Evolutionary conservation across 2,888 invertebrate species (phyloP), one percentile per base, ranked within the genome.

Genomic region (Ectropis crepuscularia): DNA sequence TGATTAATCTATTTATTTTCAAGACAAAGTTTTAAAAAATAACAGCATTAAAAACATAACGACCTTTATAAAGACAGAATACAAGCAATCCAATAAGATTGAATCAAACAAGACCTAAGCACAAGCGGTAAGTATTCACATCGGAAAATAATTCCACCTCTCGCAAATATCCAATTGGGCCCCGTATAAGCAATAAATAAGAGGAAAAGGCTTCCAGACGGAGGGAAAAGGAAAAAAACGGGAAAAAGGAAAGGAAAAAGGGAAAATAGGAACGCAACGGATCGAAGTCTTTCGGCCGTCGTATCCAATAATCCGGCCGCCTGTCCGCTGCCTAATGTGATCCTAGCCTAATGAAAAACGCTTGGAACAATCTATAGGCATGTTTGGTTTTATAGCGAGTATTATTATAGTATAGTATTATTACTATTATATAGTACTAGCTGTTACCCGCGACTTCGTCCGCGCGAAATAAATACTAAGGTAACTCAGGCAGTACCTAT

Each of bases 121-220:
- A 53, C 9, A 16, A 6, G 41, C 41, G 41, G 36, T 37, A 28
- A 42, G 28, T 85, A 88, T 84, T 86, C 80, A 78, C 82, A 84
- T 85, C 76, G 79, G 79, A 78, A 82, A 87, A 87, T 84, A 85
- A 80, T 80, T 84, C 84, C 86, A 88, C 87, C 88, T 90, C 87
- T 89, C 82, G 87, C 89, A 89, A 91, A 91, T 90, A 90, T 90
- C 90, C 91, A 89, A 91, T 92, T 89, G 86, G 85, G 85, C 82
- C 87, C 83, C 90, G 91, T 90, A 92, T 91, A 92, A 91, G 92
- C 92, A 92, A 92, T 92, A 92, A 92, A 92, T 92, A 92, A 91
- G 89, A 87, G 91, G 91, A 89, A 90, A 92, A 89, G 90, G 88
- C 89, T 90, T 83, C 91, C 90, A 91, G 92, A 91, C 91, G 87